phyloP scores from a whole-genome alignment of 2,113 vertebrate genomes.

The Chaenocephalus aceratus region DNA sequence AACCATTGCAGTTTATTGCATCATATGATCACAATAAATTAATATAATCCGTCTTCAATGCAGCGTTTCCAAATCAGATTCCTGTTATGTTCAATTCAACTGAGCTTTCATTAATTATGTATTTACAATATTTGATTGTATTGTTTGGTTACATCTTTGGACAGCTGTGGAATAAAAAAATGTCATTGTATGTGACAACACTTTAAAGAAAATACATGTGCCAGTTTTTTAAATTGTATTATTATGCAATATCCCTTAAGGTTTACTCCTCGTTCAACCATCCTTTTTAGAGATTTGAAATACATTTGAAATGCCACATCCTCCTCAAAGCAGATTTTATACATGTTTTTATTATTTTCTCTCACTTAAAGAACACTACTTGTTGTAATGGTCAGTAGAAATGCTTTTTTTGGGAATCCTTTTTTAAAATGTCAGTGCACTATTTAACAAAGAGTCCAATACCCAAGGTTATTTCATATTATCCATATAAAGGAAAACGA shows the following conservation, averaged over 20 bases:
- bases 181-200: neutral
- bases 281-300: neutral
- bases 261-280: neutral
- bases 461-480: neutral
- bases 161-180: neutral
- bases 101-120: neutral
- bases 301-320: neutral
- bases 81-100: neutral
- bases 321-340: neutral
- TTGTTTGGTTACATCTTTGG: neutral
- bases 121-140: neutral
- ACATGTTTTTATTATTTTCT: neutral
- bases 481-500: neutral
- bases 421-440: neutral
- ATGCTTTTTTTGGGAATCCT: neutral
- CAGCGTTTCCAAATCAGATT: neutral
- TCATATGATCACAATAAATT: neutral
- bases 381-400: neutral
- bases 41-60: neutral
- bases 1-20: neutral
- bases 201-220: neutral
- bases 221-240: accelerated
- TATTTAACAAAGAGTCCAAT: neutral
- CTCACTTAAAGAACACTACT: neutral
- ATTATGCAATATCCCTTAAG: neutral